phyloP scores from a whole-genome alignment of 2,888 invertebrate genomes.

The Ectropis crepuscularia region DNA sequence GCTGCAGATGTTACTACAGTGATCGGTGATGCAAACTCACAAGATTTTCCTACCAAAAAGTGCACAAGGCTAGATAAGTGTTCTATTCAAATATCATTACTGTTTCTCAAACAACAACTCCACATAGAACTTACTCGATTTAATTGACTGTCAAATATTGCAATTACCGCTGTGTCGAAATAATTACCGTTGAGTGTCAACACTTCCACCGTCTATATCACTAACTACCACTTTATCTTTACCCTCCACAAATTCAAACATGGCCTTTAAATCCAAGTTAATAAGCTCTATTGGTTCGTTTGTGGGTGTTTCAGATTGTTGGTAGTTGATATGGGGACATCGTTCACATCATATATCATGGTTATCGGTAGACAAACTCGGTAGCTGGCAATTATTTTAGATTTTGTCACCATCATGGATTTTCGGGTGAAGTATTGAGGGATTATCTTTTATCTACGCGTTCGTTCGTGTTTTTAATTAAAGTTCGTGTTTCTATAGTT shows the following conservation, averaged over 20 bases:
- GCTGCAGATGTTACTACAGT: no score
- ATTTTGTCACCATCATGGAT: conserved; percentile 55
- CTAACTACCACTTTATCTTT: conserved; percentile 22
- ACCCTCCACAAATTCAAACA: conserved; percentile 8
- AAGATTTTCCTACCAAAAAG: no score
- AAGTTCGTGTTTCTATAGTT: conserved; percentile 14
- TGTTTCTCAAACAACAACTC: conserved; percentile 1
- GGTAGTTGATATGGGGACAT: conserved; percentile 43
- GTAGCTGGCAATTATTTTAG: conserved; percentile 66
- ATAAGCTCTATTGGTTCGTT: conserved; percentile 21
- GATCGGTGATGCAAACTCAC: no score
- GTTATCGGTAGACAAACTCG: conserved; percentile 59
- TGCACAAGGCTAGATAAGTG: background rate
- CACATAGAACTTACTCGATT: conserved; percentile 31
- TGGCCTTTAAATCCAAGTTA: conserved; percentile 5
- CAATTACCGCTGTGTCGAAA: conserved; percentile 59
- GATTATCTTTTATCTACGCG: conserved; percentile 39
- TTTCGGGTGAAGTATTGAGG: conserved; percentile 47
- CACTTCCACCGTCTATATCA: conserved; percentile 49
- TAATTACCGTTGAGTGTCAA: conserved; percentile 55
- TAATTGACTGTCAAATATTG: conserved; percentile 51
- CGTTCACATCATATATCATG: conserved; percentile 62
- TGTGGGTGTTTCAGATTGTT: conserved; percentile 37
- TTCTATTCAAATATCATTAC: no score
- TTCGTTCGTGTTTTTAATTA: conserved; percentile 32